Evolutionary conservation across 1,140 invertebrate species (phyloP), one percentile per base, ranked within the genome.

Genomic region (Ostrea edulis): DNA sequence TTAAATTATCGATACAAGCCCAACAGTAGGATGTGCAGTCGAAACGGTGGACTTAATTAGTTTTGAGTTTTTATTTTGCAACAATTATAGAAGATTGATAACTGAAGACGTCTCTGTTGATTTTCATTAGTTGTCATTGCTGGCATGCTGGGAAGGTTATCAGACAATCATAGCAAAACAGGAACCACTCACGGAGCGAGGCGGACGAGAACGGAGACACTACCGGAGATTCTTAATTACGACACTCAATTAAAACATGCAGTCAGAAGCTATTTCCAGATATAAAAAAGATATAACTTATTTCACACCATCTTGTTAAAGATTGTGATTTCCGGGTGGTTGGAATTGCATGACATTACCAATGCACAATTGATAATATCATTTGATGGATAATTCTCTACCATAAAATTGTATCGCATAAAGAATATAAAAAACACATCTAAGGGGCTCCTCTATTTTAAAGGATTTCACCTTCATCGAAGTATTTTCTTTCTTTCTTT

Each of bases 71-170:
- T 77, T 77, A 77, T 77, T 77, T 77, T 77, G 29, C 68, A 29
- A 77, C 68, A 77, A 77, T 77, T 77, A 77, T 17, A 77, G 68
- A 77, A 77, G 68, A 77, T 77, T 77, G 68, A 77, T 77, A 77
- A 77, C 68, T 77, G 68, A 29, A 4, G 68, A 77, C 25, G 14
- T 29, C 29, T 77, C 68, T 29, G 68, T 25, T 22, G 68, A 77
- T 77, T 77, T 77, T 77, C 68, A 77, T 77, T 17, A 77, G 9
- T 14, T 12, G 35, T 9, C 29, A 77, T 77, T 77, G 68, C 68
- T 25, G 29, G 29, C 68, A 22, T 77, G 68, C 68, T 77, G 68
- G 29, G 68, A 25, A 11, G 68, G 68, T 35, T 77, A 77, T 77
- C 68, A 29, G 68, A 35, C 22, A 22, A 77, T 77, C 68, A 29